Evolutionary conservation across 2,113 vertebrate genomes (phyloP).

Genomic region (Halcyon senegalensis): DNA sequence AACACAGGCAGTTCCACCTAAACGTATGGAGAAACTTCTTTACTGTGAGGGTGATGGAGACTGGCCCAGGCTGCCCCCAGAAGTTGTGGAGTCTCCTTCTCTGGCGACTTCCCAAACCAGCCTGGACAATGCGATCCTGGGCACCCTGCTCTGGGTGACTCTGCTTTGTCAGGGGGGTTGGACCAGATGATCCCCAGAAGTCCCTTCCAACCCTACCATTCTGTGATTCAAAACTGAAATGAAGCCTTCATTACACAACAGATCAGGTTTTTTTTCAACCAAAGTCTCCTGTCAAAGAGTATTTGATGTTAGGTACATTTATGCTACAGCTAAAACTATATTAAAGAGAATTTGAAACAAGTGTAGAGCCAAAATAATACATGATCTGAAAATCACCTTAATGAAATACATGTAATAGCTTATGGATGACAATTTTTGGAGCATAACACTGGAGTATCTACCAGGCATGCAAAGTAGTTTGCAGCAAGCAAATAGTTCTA

Average conservation of each 20-base stretch:
- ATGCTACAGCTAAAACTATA: background rate
- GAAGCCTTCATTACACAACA: constrained; percentile 17
- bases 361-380: background rate
- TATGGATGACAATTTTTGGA: background rate
- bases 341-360: constrained; percentile 4
- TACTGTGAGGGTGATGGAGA: no score
- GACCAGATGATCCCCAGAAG: no score
- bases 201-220: no score
- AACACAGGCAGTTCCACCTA: no score
- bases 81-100: no score
- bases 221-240: background rate
- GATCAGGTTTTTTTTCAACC: background rate
- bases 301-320: background rate
- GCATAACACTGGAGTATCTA: background rate
- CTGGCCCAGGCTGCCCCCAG: no score
- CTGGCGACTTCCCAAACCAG: no score
- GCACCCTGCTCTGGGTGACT: no score
- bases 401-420: background rate
- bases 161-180: no score
- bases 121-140: no score
- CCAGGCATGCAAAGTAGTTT: background rate
- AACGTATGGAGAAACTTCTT: no score
- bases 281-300: background rate
- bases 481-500: background rate
- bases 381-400: background rate